Base-by-base conservation (phyloP, 2,797 vertebrate species). In the Chelon labrosus region DNA sequence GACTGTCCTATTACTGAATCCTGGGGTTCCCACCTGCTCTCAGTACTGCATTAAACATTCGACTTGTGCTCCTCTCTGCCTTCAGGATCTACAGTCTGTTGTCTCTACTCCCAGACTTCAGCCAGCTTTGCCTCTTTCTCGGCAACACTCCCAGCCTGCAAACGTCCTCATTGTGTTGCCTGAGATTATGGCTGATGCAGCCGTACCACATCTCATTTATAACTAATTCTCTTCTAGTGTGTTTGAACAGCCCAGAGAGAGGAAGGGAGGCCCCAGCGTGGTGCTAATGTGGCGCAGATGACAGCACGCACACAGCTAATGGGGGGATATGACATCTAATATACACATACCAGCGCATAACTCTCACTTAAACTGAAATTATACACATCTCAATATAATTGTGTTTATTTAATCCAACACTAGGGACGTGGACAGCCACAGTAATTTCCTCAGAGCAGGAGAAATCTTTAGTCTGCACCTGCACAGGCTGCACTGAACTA, bases 11-110 rank as follows among this genome's bases (percentile, higher is more conserved):
- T 91, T 91, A 91, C 58, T 0, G 31, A 73, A 84, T 76, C 89
- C 89, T 58, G 86, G 78, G 74, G 87, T 78, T 89, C 64, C 85
- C 88, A 91, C 89, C 91, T 93, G 91, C 77, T 75, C 55, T 11
- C 42, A 62, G 61, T 42, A 11, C 41, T 14, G 56, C n/a, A 63
- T 69, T 62, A 52, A 69, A 57, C 22, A n/a, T 52, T 66, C 10
- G 7, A 56, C 61, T 31, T 55, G 25, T 55, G 62, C 54, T 61
- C 12, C 57, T 61, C 12, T 53, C 51, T 39, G 31, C 80, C 82
- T 65, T 9, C 4, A 65, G 41, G 78, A 63, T 41, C 39, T 54
- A 42, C 75, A 78, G 65, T 65, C 72, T 73, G 53, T 57, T 51
- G 39, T 25, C 53, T 68, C 50, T 60, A 19, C 52, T 74, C 20